Conservation (phyloP, 2,797 vertebrate species). For the Cyclopterus lumpus region DNA sequence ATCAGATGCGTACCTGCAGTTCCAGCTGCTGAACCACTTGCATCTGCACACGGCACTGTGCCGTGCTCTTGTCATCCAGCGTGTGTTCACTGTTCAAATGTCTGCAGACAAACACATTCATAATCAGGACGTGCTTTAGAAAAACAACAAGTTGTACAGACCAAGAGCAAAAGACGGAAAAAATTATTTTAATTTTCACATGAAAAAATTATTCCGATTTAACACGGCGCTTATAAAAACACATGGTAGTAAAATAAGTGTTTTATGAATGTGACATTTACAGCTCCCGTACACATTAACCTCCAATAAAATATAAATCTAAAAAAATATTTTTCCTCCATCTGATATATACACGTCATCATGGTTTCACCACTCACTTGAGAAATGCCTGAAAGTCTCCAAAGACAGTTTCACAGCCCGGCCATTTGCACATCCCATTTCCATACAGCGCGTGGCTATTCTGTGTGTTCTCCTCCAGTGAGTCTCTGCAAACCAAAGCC, state of each 20-base stretch:
- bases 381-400: slow-evolving; percentile 97
- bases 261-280: background rate
- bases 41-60: slow-evolving; percentile 99
- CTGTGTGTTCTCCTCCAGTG: slow-evolving; percentile 89
- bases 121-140: slow-evolving; percentile 5
- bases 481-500: slow-evolving; percentile 76
- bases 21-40: slow-evolving; percentile 99
- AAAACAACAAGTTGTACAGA: background rate
- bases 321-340: too few relatives aligned
- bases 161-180: background rate
- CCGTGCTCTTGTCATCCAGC: slow-evolving; percentile 98
- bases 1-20: slow-evolving; percentile 87
- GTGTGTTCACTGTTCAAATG: slow-evolving; percentile 98
- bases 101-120: slow-evolving; percentile 81
- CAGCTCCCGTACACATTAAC: too few relatives aligned
- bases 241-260: background rate
- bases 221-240: background rate
- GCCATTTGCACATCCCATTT: slow-evolving; percentile 98
- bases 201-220: background rate
- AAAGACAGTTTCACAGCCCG: slow-evolving; percentile 95
- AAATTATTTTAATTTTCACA: background rate
- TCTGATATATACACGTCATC: too few relatives aligned
- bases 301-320: too few relatives aligned
- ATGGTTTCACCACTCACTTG: slow-evolving; percentile 88
- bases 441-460: slow-evolving; percentile 94